Percentiles rank a stretch among this genome's conserved stretches.
phyloP scores from a whole-genome alignment of 2,797 vertebrate genomes.

The Sebastes diploproa region DNA sequence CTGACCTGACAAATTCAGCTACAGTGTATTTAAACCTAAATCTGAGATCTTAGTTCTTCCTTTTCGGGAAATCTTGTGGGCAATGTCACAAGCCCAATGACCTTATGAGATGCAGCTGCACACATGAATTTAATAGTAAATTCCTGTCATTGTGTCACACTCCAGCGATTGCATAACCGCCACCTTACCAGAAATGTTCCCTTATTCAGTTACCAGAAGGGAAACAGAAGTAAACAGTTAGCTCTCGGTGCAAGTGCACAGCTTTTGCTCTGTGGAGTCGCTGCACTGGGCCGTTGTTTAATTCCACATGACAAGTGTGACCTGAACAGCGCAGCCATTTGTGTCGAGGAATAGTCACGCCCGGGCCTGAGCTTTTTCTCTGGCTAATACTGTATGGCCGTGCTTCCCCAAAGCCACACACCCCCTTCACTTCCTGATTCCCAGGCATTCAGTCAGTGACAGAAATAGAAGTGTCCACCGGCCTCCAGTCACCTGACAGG shows the following conservation, averaged over 20 bases:
- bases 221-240: slow-evolving; percentile 58
- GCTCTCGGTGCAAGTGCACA: slow-evolving; percentile 25
- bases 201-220: slow-evolving; percentile 64
- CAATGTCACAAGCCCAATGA: slow-evolving; percentile 1
- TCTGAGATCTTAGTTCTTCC: slow-evolving; percentile 7
- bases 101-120: not conserved
- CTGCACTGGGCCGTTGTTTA: slow-evolving; percentile 36
- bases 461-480: slow-evolving; percentile 30
- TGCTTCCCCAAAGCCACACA: slow-evolving; percentile 31
- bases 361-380: not conserved
- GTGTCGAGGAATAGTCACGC: slow-evolving; percentile 73
- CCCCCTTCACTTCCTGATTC: slow-evolving; percentile 46
- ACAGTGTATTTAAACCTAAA: not conserved
- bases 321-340: slow-evolving; percentile 53
- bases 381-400: not conserved
- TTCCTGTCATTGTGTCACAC: slow-evolving; percentile 58
- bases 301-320: slow-evolving; percentile 66
- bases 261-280: slow-evolving; percentile 10
- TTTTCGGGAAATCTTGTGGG: slow-evolving; percentile 28
- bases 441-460: slow-evolving; percentile 10
- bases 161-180: slow-evolving; percentile 48
- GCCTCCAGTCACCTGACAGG: slow-evolving; percentile 36
- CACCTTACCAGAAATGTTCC: slow-evolving; percentile 63
- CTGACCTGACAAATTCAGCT: not conserved
- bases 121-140: slow-evolving; percentile 21